A percentile compares a stretch with the other conserved stretches of the same genome.
Evolutionary conservation across 2,888 invertebrate genomes (phyloP).

Genomic region (Ernsta delagoae): DNA sequence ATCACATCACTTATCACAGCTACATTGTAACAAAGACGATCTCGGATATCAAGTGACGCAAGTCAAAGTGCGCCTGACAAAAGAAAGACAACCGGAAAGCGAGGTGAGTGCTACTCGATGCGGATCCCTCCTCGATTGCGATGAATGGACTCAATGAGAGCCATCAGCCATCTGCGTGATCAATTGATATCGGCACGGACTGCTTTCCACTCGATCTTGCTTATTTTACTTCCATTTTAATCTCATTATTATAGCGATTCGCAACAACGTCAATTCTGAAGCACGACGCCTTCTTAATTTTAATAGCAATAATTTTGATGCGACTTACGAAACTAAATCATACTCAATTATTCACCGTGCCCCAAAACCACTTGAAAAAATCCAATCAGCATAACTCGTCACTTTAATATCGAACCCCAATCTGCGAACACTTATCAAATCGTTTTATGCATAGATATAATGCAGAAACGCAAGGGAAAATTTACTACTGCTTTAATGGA

Average conservation of each 20-base stretch:
- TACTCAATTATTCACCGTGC: conserved; percentile 81
- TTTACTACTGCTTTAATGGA: conserved; percentile 51
- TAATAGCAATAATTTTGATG: conserved; percentile 31
- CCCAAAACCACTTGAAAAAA: conserved; percentile 79
- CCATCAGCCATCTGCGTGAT: conserved; percentile 72
- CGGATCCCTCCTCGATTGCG: conserved; percentile 65
- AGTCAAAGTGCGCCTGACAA: conserved; percentile 71
- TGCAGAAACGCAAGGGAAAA: conserved; percentile 56
- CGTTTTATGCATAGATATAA: conserved; percentile 80
- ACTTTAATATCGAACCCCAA: conserved; percentile 82
- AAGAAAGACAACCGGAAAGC: conserved; percentile 81
- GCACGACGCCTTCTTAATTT: conserved; percentile 32
- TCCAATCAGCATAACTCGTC: conserved; percentile 84
- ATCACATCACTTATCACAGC: conserved; percentile 67
- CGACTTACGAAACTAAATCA: conserved; percentile 65
- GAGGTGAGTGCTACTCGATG: conserved; percentile 71
- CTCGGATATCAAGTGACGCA: conserved; percentile 68
- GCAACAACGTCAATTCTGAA: conserved; percentile 26
- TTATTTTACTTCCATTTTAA: conserved; percentile 50
- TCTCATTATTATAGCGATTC: conserved; percentile 36
- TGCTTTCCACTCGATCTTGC: conserved; percentile 56
- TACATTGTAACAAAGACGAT: conserved; percentile 75
- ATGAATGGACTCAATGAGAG: conserved; percentile 65
- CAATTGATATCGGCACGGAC: conserved; percentile 76
- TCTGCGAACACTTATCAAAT: conserved; percentile 80